Evolutionary conservation across 2,113 vertebrate species (phyloP).

Genomic region (Ramphastos sulfuratus): DNA sequence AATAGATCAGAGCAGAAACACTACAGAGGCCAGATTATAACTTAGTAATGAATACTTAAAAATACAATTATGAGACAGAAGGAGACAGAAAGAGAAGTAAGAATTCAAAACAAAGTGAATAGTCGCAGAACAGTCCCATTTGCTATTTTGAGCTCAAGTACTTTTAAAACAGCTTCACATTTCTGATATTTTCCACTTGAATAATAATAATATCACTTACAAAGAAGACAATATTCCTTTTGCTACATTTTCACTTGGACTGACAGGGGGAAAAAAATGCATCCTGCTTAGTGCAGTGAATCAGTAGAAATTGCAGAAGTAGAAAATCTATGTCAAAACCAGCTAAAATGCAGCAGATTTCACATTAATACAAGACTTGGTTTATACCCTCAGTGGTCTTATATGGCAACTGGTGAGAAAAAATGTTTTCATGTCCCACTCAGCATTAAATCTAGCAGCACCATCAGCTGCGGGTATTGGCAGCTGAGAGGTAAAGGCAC

Average conservation of each 20-base stretch:
- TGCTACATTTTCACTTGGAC: neutral
- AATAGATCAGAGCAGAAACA: constrained; percentile 16
- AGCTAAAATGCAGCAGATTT: neutral
- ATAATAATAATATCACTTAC: neutral
- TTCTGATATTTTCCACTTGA: neutral
- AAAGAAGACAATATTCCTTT: neutral
- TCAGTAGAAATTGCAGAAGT: neutral
- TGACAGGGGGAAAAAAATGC: neutral
- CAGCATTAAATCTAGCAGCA: neutral
- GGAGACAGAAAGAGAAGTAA: neutral
- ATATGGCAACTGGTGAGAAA: neutral
- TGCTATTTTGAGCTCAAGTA: neutral
- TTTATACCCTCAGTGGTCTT: neutral
- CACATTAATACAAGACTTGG: neutral
- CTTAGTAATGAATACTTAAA: neutral
- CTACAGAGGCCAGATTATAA: neutral
- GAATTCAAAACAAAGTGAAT: neutral
- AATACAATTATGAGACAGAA: neutral
- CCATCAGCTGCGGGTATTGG: neutral
- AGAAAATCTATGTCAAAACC: neutral
- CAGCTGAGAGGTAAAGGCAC: neutral
- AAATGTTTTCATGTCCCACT: neutral
- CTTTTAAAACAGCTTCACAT: neutral
- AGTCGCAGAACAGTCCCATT: neutral
- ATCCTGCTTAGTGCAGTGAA: neutral